Evolutionary conservation across 2,888 invertebrate species (phyloP).

Genomic region (Harmothoe impar): DNA sequence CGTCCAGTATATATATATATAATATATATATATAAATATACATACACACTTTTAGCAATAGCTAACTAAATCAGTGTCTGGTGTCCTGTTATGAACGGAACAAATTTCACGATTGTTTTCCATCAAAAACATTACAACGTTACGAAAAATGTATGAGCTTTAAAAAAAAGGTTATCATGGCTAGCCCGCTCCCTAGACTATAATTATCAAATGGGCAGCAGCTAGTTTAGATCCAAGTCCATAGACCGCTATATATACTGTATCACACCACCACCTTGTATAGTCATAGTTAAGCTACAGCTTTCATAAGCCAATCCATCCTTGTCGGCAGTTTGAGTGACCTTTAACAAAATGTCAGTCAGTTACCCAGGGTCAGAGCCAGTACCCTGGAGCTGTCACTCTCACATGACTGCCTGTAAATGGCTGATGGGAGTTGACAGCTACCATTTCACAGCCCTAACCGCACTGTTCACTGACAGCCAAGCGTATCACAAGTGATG

Average conservation of each 20-base stretch:
- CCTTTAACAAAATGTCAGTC: constrained; percentile 52
- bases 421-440: background rate
- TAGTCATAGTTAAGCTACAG: background rate
- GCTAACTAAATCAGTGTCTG: background rate
- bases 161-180: too few species aligned
- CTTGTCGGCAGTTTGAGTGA: background rate
- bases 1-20: constrained; percentile 51
- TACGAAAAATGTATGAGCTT: too few species aligned
- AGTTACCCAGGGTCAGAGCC: background rate
- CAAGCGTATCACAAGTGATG: background rate
- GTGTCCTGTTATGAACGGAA: too few species aligned
- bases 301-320: background rate
- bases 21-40: constrained; percentile 25
- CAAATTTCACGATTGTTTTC: too few species aligned
- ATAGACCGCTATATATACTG: too few species aligned
- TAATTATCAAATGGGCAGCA: too few species aligned
- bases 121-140: too few species aligned
- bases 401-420: background rate
- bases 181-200: too few species aligned
- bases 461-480: background rate
- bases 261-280: too few species aligned
- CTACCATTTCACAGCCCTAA: constrained; percentile 13
- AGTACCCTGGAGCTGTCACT: background rate
- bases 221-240: too few species aligned
- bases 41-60: background rate